phyloP scores from a whole-genome alignment of 2,888 invertebrate species.

The Malthinus flaveolus region DNA sequence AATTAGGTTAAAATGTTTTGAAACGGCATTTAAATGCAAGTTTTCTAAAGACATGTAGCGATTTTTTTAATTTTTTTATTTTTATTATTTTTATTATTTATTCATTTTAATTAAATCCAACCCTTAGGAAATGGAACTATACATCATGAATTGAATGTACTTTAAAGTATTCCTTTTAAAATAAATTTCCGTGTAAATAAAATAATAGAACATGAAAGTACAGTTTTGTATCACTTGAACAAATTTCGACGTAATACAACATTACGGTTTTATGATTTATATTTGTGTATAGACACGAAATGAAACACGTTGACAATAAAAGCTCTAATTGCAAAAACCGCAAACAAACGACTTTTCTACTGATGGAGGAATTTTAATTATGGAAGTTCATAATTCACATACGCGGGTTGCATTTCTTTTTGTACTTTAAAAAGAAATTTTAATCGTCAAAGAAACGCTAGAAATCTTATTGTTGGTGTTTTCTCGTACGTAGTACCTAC shows the following conservation, averaged over 20 bases:
- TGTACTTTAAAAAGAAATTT: conserved; percentile 10
- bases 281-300: conserved; percentile 31
- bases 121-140: conserved; percentile 3
- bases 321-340: conserved; percentile 36
- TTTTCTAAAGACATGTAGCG: background rate
- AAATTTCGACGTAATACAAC: conserved; percentile 25
- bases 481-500: too few relatives aligned
- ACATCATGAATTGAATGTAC: background rate
- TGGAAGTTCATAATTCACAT: conserved; percentile 30
- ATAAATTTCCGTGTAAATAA: background rate
- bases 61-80: too few relatives aligned
- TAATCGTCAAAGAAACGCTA: background rate
- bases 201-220: background rate
- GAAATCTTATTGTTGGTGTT: too few relatives aligned
- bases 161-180: background rate
- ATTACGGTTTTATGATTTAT: conserved; percentile 33
- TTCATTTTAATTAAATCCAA: conserved; percentile 6
- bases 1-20: too few relatives aligned
- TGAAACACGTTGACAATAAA: conserved; percentile 33
- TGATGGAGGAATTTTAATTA: conserved; percentile 35
- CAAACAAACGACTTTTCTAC: conserved; percentile 32
- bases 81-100: too few relatives aligned
- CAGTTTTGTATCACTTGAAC: background rate
- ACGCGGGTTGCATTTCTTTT: conserved; percentile 13
- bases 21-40: too few relatives aligned